Evolutionary conservation across 2,113 vertebrate genomes (phyloP), one percentile per base, ranked within the genome.

Genomic region (Cebidichthys violaceus): DNA sequence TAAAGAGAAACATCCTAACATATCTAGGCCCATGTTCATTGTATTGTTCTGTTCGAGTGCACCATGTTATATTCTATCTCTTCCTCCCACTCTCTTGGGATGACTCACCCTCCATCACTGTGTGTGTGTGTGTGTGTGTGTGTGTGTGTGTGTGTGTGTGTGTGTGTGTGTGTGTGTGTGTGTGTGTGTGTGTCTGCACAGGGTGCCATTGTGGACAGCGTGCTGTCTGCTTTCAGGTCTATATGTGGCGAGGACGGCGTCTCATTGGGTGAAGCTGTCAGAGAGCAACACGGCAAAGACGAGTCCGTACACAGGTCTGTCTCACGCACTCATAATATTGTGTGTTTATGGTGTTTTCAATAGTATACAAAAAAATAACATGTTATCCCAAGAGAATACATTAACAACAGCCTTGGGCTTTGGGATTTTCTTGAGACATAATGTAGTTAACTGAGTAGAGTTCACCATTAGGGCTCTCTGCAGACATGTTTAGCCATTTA

Each of bases 271-370:
- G 15, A 77, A 1, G 90, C 91, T 0, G 94, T 97, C 80, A 85
- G 96, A 27, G 93, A 97, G 59, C 98, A 99, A 80, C 97, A 99
- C 0, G 96, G 98, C 24, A 96, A 64, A 6, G 97, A 99, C 4
- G 97, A 99, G 72, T 97, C 97, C 1, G 86, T 96, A 52, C 96
- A 98, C 93, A 91, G 91, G 96, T 97, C 77, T 74, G 89, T 39
- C 9, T 1, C 54, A 52, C 20, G 6, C 24, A 27, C 13, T 15
- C 55, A 33, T 18, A 4, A 61, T 61, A 39, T n/a, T 10, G 18
- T 22, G 22, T 22, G 9, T 4, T 6, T 2, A 22, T 10, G 18
- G 61, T 31, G 57, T 60, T 27, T 27, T 27, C 54, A 27, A 13
- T 15, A 55, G 11, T 24, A 55, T 10, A 24, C 1, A n/a, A 4